These are phyloP conservation scores for Ascaphus truei DNA, from an alignment of 2,113 vertebrate species.

Conservation along the genomic window DNA sequence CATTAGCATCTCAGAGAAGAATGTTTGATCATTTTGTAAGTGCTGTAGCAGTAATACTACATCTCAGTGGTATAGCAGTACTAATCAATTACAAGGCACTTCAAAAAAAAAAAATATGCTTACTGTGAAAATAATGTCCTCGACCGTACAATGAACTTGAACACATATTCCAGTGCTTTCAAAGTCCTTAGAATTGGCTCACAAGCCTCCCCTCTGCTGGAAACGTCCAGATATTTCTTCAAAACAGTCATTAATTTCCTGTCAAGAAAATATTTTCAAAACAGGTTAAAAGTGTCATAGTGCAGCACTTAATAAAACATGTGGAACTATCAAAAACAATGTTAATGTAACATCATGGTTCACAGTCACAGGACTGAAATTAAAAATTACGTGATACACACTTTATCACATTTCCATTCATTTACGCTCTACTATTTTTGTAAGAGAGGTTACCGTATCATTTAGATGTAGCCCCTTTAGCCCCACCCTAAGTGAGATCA, in stretches of 20 bases:
- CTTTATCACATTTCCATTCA: not conserved
- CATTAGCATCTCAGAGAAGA: not conserved
- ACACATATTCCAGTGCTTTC: conserved; percentile 95
- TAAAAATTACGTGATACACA: not conserved
- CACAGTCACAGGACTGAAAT: not conserved
- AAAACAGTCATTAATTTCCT: conserved; percentile 95
- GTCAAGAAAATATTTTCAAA: conserved; percentile 22
- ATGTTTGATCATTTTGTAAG: conserved; percentile 27
- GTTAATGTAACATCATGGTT: not conserved
- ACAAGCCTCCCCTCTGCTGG: conserved; percentile 88
- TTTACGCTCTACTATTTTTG: no score
- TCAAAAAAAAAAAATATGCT: conserved; percentile 55
- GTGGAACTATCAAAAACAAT: not conserved
- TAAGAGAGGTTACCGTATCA: no score
- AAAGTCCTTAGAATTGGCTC: conserved; percentile 90
- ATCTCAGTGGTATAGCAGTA: conserved; percentile 20
- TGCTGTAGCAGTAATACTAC: conserved; percentile 3
- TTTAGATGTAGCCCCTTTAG: no score
- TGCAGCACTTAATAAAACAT: not conserved
- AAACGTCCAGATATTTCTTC: conserved; percentile 90
- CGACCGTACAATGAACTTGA: conserved; percentile 97
- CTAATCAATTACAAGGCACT: conserved; percentile 37
- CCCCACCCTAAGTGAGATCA: no score
- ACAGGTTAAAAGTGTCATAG: not conserved
- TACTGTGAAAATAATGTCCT: conserved; percentile 94